Percentiles rank a stretch among this genome's conserved stretches.
These are phyloP conservation scores for Paguma larvata DNA, from an alignment of 2,797 vertebrate species.

Conservation along the genomic window DNA sequence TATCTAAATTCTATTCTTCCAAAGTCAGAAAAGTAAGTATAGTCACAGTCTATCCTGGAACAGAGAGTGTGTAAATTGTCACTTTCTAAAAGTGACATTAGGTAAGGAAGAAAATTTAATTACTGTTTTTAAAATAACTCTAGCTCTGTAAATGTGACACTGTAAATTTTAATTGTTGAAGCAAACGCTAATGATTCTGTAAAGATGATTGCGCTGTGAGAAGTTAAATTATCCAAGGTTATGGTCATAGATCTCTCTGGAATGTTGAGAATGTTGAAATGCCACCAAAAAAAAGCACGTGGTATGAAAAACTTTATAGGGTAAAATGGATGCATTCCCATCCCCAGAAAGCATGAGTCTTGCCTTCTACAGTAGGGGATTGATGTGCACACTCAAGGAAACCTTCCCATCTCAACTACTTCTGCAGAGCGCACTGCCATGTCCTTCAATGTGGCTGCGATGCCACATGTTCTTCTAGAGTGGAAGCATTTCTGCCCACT, in stretches of 20 bases:
- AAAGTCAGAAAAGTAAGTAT: background rate
- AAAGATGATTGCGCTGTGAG: background rate
- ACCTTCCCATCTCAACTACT: background rate
- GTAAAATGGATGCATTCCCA: background rate
- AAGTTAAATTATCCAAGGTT: background rate
- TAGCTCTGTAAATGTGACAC: background rate
- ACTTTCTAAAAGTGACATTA: background rate
- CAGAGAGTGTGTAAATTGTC: background rate
- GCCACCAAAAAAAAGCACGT: background rate
- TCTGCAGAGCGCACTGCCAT: background rate
- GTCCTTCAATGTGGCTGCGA: background rate
- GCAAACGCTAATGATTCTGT: background rate
- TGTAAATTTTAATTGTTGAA: background rate
- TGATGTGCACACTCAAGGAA: background rate
- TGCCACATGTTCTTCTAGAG: background rate
- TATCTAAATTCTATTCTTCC: background rate
- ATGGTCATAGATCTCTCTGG: background rate
- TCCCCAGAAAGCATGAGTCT: background rate
- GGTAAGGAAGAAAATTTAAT: background rate
- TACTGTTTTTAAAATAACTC: background rate
- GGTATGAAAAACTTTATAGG: background rate
- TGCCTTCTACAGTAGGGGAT: background rate
- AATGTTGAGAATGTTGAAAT: background rate
- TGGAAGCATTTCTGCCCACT: background rate
- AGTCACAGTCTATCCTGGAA: background rate